Percentiles rank a stretch among this genome's conserved stretches.
Evolutionary conservation across 64 coral and sea anemone genomes (phyloP).

Genomic region (Stylophora pistillata): DNA sequence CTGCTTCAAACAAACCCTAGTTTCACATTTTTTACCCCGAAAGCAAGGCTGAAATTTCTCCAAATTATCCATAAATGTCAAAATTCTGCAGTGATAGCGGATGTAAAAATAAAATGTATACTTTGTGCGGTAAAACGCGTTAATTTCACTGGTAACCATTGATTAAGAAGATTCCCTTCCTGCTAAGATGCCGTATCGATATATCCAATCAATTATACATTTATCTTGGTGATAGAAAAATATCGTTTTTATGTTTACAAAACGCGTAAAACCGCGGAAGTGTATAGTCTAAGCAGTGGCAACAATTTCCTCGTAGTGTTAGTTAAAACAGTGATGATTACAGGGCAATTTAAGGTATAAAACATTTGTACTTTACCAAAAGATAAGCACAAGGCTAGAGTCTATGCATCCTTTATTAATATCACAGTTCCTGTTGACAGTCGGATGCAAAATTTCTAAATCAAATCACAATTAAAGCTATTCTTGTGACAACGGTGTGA

Average conservation of each 20-base stretch:
- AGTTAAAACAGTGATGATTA: neutral
- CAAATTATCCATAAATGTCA: neutral
- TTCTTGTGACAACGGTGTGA: slow-evolving; percentile 66
- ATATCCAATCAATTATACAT: slow-evolving; percentile 28
- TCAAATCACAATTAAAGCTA: slow-evolving; percentile 81
- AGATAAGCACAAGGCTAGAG: slow-evolving; percentile 22
- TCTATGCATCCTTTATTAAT: slow-evolving; percentile 53
- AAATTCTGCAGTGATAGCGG: neutral
- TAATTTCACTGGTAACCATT: slow-evolving; percentile 36
- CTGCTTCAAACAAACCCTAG: neutral
- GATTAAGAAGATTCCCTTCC: slow-evolving; percentile 18
- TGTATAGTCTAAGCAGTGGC: neutral
- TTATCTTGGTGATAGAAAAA: slow-evolving; percentile 16
- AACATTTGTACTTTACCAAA: slow-evolving; percentile 29
- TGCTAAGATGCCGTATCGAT: slow-evolving; percentile 15
- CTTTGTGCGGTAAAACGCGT: slow-evolving; percentile 35
- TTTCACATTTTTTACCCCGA: neutral
- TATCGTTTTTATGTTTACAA: neutral
- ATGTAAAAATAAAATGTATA: neutral
- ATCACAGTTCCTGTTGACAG: slow-evolving; percentile 71
- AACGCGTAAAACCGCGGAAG: neutral
- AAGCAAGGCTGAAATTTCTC: neutral
- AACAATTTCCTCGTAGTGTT: neutral
- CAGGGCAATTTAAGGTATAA: slow-evolving; percentile 17
- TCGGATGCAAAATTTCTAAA: slow-evolving; percentile 48